Evolutionary conservation across 2,113 vertebrate genomes (phyloP), one percentile per base, ranked within the genome.

Genomic region (Xyrauchen texanus): DNA sequence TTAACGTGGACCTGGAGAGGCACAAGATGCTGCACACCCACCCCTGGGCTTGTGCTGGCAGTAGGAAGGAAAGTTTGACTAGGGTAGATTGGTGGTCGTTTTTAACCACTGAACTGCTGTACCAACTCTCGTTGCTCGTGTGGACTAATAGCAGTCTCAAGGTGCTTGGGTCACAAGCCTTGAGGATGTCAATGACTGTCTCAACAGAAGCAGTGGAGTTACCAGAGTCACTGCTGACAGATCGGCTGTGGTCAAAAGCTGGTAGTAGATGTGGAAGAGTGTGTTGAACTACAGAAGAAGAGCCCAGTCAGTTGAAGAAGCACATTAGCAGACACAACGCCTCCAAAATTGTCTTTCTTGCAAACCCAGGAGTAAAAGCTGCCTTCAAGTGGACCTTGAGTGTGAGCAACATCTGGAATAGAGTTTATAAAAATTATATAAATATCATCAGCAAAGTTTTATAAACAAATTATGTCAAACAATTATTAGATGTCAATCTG

Each of bases 191-290:
- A 88, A 75, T 0, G 88, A 85, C 96, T 0, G 97, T 99, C 89
- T 98, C 97, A 81, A 96, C 91, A 65, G 97, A 99, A 6, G 97
- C 96, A 0, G 96, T 98, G 45, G 97, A 99, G 91, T 99, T 98
- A 70, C 97, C 97, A 0, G 97, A 98, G 86, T 99, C 97, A 0
- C 96, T 98, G 94, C 97, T 99, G 82, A 98, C 96, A 0, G 97
- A 98, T 0, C 98, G 92, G 0, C 96, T 96, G 87, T 99, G 96
- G 86, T 98, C 97, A 0, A 97, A 93, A 0, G 95, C 92, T 0
- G 90, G 89, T 11, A 90, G 88, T 3, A 84, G 83, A 72, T 89
- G 90, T 79, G 86, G 68, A 70, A 83, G 88, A 66, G 90, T 88
- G 0, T 86, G 81, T 68, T 83, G 57, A 57, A 55, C 70, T 9